Evolutionary conservation across 2,113 vertebrate genomes (phyloP).

Genomic region (Blennius ocellaris): DNA sequence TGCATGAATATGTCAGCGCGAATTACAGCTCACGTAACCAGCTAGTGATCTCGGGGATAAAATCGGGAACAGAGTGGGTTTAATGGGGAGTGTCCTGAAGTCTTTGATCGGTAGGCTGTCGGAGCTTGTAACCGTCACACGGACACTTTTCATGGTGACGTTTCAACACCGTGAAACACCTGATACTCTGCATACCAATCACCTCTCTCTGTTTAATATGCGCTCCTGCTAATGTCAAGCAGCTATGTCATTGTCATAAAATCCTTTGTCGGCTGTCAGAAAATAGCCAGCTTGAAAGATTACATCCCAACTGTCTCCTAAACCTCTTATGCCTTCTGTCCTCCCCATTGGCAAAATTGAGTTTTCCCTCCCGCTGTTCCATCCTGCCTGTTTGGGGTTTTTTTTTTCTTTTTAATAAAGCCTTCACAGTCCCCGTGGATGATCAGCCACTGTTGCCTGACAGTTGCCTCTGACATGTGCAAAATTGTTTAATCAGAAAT

Average conservation of each 20-base stretch:
- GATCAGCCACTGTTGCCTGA: constrained; percentile 59
- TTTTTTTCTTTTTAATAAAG: constrained; percentile 40
- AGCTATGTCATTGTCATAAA: constrained; percentile 32
- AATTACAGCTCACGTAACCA: constrained; percentile 31
- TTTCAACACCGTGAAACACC: not conserved
- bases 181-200: not conserved
- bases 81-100: not conserved
- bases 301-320: constrained; percentile 58
- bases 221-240: not conserved
- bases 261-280: constrained; percentile 58
- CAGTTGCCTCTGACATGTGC: constrained; percentile 64
- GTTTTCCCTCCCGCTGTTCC: constrained; percentile 35
- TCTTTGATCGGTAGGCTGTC: constrained; percentile 22
- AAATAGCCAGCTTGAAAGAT: constrained; percentile 47
- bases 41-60: constrained; percentile 12
- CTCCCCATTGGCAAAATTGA: constrained; percentile 37
- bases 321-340: constrained; percentile 60
- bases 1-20: constrained; percentile 31
- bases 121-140: not conserved
- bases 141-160: not conserved
- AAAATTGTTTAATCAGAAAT: constrained; percentile 68
- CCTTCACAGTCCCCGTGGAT: constrained; percentile 46
- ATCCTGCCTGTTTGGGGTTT: constrained; percentile 12
- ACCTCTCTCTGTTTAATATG: not conserved
- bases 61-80: not conserved